These are phyloP conservation scores for Corbicula japonica DNA, from an alignment of 2,888 invertebrate genomes.

Conservation along the genomic window DNA sequence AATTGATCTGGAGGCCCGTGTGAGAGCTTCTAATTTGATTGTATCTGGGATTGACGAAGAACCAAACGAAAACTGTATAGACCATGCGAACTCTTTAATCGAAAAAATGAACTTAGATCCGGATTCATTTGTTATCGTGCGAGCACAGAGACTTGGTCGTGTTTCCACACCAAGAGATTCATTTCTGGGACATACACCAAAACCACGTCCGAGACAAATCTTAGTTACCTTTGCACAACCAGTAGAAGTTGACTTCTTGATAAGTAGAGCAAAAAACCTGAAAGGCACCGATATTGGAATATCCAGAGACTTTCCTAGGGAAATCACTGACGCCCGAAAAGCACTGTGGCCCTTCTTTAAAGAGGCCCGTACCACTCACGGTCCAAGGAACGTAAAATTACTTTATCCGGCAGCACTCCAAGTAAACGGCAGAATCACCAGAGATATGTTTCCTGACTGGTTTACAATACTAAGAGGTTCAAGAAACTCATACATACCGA, in stretches of 20 bases:
- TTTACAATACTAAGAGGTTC: too few species aligned
- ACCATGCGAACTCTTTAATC: background rate
- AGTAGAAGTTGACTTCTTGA: background rate
- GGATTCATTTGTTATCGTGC: background rate
- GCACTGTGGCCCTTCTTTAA: background rate
- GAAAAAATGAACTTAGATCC: background rate
- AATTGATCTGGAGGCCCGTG: background rate
- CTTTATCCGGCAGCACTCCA: background rate
- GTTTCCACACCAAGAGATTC: background rate
- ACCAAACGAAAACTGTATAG: background rate
- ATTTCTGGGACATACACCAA: background rate
- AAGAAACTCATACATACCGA: too few species aligned
- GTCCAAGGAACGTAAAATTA: too few species aligned
- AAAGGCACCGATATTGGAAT: background rate
- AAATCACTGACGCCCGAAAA: background rate
- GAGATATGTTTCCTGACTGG: slow-evolving; percentile 5
- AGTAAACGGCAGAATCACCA: background rate
- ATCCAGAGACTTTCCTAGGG: background rate
- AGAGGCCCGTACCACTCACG: background rate
- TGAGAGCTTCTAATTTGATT: background rate
- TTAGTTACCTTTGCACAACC: background rate
- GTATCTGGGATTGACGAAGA: background rate
- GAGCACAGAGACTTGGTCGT: background rate
- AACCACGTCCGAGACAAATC: background rate
- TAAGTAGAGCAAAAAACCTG: background rate